A percentile compares a stretch with the other conserved stretches of the same genome.
phyloP scores from a whole-genome alignment of 1,140 invertebrate species.

The Pollicipes pollicipes region DNA sequence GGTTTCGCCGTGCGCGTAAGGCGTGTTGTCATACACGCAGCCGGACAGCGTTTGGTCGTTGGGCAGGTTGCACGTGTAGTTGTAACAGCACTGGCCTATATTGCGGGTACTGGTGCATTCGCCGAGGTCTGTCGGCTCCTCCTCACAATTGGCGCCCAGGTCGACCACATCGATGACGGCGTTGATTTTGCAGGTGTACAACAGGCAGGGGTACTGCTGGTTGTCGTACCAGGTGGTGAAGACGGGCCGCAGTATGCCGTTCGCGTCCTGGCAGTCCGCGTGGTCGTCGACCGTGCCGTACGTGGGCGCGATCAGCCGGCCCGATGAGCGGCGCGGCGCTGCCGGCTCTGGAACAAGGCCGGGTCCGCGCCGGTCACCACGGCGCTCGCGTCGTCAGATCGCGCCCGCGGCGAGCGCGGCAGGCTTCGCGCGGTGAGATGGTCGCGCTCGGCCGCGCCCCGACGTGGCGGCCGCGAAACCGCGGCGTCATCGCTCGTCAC shows the following conservation, averaged over 20 bases:
- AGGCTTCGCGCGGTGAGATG: no score
- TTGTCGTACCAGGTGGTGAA: not conserved
- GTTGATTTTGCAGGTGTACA: not conserved
- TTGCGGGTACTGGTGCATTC: not conserved
- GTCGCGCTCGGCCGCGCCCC: no score
- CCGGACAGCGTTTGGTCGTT: not conserved
- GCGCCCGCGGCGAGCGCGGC: no score
- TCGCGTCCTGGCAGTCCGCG: not conserved
- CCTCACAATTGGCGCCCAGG: not conserved
- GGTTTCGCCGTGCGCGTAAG: not conserved
- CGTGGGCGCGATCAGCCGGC: no score
- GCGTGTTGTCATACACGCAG: not conserved
- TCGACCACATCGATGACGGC: not conserved
- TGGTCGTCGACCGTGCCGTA: no score
- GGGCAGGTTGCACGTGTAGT: not conserved
- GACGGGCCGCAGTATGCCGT: not conserved
- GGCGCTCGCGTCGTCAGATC: no score
- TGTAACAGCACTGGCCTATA: not conserved
- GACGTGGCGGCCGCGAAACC: no score
- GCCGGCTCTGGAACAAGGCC: no score
- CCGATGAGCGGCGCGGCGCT: no score
- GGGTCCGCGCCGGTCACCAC: no score
- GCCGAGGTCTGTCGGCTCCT: not conserved
- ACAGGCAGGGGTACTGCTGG: not conserved
- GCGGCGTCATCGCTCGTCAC: no score